Evolutionary conservation across 1,140 invertebrate genomes (phyloP).

Genomic region (Drosophila pandora): DNA sequence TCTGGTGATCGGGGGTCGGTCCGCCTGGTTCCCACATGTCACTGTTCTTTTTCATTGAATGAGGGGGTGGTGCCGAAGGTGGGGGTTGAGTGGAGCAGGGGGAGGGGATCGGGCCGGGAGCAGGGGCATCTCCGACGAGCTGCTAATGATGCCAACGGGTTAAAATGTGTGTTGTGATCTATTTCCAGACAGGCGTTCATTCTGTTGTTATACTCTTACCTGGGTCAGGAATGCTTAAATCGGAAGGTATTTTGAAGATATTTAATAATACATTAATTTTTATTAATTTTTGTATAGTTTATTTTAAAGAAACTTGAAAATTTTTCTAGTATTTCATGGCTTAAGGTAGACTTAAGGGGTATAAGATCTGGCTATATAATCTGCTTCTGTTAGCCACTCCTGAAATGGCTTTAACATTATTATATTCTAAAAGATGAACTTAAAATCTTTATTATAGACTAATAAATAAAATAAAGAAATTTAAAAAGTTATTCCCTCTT

Average conservation of each 20-base stretch:
- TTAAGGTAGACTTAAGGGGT: too few relatives aligned
- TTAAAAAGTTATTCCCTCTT: neutral
- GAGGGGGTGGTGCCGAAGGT: neutral
- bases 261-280: neutral
- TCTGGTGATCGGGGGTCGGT: slow-evolving; percentile 52
- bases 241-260: neutral
- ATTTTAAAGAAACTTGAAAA: too few relatives aligned
- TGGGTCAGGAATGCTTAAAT: neutral
- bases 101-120: neutral
- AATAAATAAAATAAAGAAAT: neutral
- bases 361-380: too few relatives aligned
- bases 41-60: slow-evolving; percentile 19
- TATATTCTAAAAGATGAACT: too few relatives aligned
- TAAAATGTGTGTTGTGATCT: slow-evolving; percentile 66
- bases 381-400: too few relatives aligned
- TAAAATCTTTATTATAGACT: too few relatives aligned
- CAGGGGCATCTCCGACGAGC: slow-evolving; percentile 48
- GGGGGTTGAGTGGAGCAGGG: neutral
- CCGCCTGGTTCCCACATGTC: slow-evolving; percentile 57
- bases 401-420: too few relatives aligned
- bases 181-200: slow-evolving; percentile 41
- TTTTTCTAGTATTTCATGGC: too few relatives aligned
- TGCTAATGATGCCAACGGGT: slow-evolving; percentile 80
- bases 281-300: neutral
- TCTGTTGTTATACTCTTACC: slow-evolving; percentile 29